Percentiles rank a stretch among this genome's conserved stretches.
These are phyloP conservation scores for Synergus itoensis DNA, from an alignment of 2,888 invertebrate genomes.

Conservation along the genomic window DNA sequence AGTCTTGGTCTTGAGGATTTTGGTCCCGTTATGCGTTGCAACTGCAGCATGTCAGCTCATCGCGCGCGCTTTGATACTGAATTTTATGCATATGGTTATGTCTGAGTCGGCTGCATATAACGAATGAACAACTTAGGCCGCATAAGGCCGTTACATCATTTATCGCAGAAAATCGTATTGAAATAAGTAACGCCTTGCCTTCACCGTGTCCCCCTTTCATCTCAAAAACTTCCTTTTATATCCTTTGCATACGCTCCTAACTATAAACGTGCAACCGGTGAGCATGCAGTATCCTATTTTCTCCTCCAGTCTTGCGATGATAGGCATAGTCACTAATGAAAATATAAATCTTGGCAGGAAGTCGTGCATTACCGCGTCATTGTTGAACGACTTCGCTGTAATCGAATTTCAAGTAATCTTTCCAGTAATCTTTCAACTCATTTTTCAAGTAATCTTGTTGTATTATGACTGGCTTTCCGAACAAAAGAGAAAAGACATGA, in stretches of 20 bases:
- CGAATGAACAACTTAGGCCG: background rate
- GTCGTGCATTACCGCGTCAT: constrained; percentile 38
- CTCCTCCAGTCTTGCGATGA: constrained; percentile 30
- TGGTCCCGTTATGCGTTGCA: constrained; percentile 20
- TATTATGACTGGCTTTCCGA: too few species aligned
- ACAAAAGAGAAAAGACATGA: too few species aligned
- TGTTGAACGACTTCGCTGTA: constrained; percentile 25
- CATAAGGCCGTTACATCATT: constrained; percentile 29
- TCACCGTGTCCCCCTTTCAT: constrained; percentile 19
- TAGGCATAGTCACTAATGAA: constrained; percentile 36
- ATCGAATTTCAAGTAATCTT: background rate
- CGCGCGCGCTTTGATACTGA: constrained; percentile 14
- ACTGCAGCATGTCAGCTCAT: constrained; percentile 27
- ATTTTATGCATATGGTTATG: constrained; percentile 8
- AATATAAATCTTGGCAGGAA: constrained; percentile 41
- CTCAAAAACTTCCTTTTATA: constrained; percentile 30
- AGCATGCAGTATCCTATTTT: constrained; percentile 32
- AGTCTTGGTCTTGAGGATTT: constrained; percentile 17
- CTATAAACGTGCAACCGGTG: constrained; percentile 20
- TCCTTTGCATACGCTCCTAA: background rate
- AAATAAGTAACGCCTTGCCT: constrained; percentile 21
- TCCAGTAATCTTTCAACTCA: too few species aligned
- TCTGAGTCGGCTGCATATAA: background rate
- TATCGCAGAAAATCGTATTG: constrained; percentile 21
- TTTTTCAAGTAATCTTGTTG: background rate